Percentiles rank a stretch among this genome's conserved stretches.
These are phyloP conservation scores for Myrmecobius fasciatus DNA, from an alignment of 2,113 vertebrate genomes.

Conservation along the genomic window DNA sequence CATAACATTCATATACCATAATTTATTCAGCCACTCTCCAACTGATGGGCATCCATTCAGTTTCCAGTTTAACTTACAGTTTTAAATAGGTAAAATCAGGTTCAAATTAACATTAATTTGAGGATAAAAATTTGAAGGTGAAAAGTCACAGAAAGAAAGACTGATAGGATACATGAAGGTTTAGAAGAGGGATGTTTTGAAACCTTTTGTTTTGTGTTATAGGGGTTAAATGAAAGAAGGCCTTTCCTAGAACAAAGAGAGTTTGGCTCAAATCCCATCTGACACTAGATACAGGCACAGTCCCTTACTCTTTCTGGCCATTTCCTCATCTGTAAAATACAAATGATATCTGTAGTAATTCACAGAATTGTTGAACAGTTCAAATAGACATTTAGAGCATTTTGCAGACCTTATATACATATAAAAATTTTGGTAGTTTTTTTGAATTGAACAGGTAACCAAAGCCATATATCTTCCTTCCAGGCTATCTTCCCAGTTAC, in stretches of 20 bases:
- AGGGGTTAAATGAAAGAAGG: not conserved
- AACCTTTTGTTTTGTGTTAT: not conserved
- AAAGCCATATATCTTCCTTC: not conserved
- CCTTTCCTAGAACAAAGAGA: not conserved
- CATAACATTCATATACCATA: too few relatives aligned
- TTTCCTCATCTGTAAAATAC: not conserved
- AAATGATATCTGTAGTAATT: not conserved
- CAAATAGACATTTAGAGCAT: too few relatives aligned
- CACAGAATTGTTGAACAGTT: not conserved
- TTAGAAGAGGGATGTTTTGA: not conserved
- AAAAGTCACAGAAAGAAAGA: conserved; percentile 2
- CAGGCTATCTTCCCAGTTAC: not conserved
- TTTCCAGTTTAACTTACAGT: too few relatives aligned
- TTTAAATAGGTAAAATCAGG: conserved; percentile 14
- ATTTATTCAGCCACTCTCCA: too few relatives aligned
- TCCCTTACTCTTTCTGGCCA: not conserved
- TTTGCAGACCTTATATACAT: too few relatives aligned
- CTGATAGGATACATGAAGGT: not conserved
- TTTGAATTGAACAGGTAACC: too few relatives aligned
- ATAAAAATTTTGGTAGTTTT: not conserved
- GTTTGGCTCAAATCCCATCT: not conserved
- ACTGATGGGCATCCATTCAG: too few relatives aligned
- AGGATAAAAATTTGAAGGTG: conserved; percentile 22
- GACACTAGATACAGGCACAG: not conserved
- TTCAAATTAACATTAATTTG: conserved; percentile 13